Evolutionary conservation across 2,113 vertebrate genomes (phyloP).

Genomic region (Uropsilus gracilis): DNA sequence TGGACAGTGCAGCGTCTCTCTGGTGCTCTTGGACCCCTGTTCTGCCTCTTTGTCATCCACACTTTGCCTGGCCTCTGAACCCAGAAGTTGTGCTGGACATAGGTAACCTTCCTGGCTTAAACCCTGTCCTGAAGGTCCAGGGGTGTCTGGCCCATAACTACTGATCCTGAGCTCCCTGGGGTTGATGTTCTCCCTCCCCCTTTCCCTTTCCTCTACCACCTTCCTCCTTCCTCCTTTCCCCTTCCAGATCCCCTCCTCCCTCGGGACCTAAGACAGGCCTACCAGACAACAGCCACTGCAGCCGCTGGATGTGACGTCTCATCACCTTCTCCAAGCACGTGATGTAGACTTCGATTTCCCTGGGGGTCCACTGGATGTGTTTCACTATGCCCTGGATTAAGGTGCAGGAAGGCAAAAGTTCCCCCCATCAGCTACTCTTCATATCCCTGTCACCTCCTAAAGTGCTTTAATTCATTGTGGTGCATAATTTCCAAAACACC

Average conservation of each 20-base stretch:
- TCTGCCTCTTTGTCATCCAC: background rate
- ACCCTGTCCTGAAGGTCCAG: background rate
- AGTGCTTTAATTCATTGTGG: background rate
- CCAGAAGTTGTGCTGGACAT: background rate
- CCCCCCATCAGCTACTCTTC: background rate
- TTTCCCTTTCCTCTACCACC: too few species aligned
- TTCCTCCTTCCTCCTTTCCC: rapidly evolving
- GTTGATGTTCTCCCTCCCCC: background rate
- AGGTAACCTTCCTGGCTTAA: background rate
- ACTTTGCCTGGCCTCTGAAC: background rate
- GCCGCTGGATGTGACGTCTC: constrained; percentile 82
- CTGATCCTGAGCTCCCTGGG: background rate
- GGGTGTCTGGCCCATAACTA: background rate
- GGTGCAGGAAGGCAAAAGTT: background rate
- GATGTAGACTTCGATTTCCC: constrained; percentile 85
- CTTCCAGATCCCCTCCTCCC: rapidly evolving
- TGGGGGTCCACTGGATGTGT: constrained; percentile 86
- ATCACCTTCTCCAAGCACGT: constrained; percentile 78
- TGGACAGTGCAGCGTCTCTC: background rate
- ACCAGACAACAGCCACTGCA: constrained; percentile 92
- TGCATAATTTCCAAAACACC: background rate
- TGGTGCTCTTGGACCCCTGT: rapidly evolving
- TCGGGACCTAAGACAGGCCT: background rate
- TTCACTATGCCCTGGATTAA: constrained; percentile 85
- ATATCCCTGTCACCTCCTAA: background rate